Conservation (phyloP, 2,797 vertebrate genomes). For the Spinibarbus caldwelli region DNA sequence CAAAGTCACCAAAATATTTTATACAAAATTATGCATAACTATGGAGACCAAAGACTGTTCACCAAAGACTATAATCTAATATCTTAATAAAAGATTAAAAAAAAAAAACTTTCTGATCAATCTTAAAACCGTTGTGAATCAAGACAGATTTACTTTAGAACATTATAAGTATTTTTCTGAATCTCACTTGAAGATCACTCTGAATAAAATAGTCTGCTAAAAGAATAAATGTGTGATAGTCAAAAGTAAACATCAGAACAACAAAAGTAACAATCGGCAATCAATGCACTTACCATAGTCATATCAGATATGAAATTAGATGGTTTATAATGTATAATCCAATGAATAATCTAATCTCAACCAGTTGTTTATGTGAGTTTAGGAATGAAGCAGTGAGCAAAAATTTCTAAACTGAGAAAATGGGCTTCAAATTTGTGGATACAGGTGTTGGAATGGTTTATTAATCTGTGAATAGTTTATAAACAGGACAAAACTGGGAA, state of each 20-base stretch:
- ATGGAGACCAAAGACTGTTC: neutral
- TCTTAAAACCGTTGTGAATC: neutral
- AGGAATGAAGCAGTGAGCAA: neutral
- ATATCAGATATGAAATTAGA: neutral
- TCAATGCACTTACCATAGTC: neutral
- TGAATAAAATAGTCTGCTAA: neutral
- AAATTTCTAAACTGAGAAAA: neutral
- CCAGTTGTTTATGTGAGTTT: neutral
- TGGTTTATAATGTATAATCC: neutral
- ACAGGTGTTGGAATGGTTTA: neutral
- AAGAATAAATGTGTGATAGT: neutral
- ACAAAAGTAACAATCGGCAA: neutral
- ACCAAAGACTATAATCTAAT: neutral
- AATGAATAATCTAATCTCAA: neutral
- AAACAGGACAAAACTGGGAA: neutral
- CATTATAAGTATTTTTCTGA: neutral
- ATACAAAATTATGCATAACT: neutral
- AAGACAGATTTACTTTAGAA: neutral
- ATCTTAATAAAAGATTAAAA: neutral
- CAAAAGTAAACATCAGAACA: neutral
- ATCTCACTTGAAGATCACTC: neutral
- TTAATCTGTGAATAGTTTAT: neutral
- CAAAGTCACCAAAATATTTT: neutral
- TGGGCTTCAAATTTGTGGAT: neutral
- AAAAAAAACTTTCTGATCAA: neutral